Percentiles rank a stretch among this genome's conserved stretches.
Conservation (phyloP, 2,797 vertebrate genomes). For the Myripristis murdjan region DNA sequence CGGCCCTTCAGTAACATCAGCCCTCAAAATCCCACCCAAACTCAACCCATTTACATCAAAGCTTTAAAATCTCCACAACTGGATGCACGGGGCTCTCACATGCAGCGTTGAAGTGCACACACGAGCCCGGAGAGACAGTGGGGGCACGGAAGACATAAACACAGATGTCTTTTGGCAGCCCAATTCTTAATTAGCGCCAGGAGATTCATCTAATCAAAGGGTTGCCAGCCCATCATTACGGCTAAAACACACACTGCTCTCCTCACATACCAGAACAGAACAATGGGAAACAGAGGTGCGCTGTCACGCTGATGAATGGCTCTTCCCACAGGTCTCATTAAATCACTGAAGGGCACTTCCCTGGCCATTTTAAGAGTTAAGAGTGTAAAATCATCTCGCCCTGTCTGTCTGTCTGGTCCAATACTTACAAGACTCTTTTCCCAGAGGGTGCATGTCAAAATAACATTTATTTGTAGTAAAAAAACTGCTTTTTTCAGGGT, state of each 20-base stretch:
- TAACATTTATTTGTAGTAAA: conserved; percentile 48
- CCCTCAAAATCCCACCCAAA: conserved; percentile 28
- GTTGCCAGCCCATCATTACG: conserved; percentile 76
- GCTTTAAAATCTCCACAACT: conserved; percentile 5
- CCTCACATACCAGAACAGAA: conserved; percentile 74
- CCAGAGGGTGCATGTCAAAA: conserved; percentile 61
- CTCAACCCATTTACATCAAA: conserved; percentile 13
- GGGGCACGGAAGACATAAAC: conserved; percentile 51
- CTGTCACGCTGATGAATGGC: conserved; percentile 81
- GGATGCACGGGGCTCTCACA: too few species aligned
- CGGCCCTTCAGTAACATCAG: neutral
- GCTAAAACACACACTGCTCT: conserved; percentile 74
- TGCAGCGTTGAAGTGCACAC: neutral
- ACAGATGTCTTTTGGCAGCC: conserved; percentile 73
- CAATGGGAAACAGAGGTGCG: conserved; percentile 78
- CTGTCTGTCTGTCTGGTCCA: conserved; percentile 50
- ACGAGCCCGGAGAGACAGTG: conserved; percentile 12
- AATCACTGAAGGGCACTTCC: conserved; percentile 81
- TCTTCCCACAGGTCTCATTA: conserved; percentile 82
- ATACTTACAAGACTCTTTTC: conserved; percentile 41
- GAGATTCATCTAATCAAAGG: conserved; percentile 80
- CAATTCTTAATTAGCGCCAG: conserved; percentile 76
- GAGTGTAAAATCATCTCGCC: conserved; percentile 55
- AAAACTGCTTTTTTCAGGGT: conserved; percentile 42
- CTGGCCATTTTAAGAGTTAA: conserved; percentile 60